A percentile compares a stretch with the other conserved stretches of the same genome.
Evolutionary conservation across 2,113 vertebrate genomes (phyloP).

Genomic region (Nycticebus coucang): DNA sequence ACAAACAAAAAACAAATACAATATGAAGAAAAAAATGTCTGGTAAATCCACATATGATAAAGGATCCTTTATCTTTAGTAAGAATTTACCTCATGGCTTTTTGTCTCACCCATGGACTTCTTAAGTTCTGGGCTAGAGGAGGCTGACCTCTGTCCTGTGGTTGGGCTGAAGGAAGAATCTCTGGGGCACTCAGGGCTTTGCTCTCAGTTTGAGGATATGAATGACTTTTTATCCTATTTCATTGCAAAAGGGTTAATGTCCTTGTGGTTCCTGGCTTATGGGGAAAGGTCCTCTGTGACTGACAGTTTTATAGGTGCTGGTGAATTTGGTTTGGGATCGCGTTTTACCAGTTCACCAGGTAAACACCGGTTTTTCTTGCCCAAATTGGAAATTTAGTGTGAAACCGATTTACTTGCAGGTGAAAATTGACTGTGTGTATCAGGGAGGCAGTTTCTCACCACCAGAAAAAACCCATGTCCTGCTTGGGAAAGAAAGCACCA

Average conservation of each 20-base stretch:
- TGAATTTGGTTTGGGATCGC: not conserved
- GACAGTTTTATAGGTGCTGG: not conserved
- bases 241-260: not conserved
- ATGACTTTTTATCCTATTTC: not conserved
- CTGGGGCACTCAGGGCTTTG: not conserved
- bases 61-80: not conserved
- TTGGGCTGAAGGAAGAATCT: not conserved
- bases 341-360: conserved; percentile 18
- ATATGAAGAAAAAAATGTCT: not conserved
- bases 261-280: not conserved
- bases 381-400: conserved; percentile 45
- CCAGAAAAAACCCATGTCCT: not conserved
- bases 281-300: not conserved
- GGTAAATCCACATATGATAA: not conserved
- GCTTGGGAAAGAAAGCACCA: conserved; percentile 22
- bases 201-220: not conserved
- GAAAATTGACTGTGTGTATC: conserved; percentile 54
- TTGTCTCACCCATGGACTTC: not conserved
- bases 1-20: not conserved
- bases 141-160: not conserved
- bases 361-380: not conserved
- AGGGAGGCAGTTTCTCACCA: conserved; percentile 44
- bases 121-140: not conserved
- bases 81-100: not conserved
- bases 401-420: conserved; percentile 43